Percentiles rank a stretch among this genome's conserved stretches.
Evolutionary conservation across 2,888 invertebrate species (phyloP).

Genomic region (Agapostemon virescens): DNA sequence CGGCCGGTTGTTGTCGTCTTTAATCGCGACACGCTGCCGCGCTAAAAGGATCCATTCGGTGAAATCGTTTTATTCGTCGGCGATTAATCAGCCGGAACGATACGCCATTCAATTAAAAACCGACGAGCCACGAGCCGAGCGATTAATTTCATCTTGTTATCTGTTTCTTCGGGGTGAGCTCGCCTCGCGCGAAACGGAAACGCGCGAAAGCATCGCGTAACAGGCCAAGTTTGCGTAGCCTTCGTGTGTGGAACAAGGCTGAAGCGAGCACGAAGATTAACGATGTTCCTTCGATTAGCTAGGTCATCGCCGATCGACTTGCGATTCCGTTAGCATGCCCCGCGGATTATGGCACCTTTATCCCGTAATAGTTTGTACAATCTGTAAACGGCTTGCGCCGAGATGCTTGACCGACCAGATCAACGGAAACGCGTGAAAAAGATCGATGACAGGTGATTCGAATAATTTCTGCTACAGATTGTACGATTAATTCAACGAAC

Average conservation of each 20-base stretch:
- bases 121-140: not conserved
- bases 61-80: not conserved
- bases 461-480: too few relatives aligned
- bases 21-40: not conserved
- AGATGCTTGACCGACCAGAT: not conserved
- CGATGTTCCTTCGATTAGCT: not conserved
- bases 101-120: not conserved
- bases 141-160: not conserved
- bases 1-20: not conserved
- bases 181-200: not conserved
- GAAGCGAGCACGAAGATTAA: conserved; percentile 1
- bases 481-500: too few relatives aligned
- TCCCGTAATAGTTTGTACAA: not conserved
- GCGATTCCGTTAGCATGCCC: not conserved
- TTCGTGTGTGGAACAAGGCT: conserved; percentile 9
- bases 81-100: not conserved
- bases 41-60: not conserved
- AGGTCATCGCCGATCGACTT: not conserved
- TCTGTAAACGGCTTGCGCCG: not conserved
- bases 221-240: not conserved
- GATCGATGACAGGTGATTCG: too few relatives aligned
- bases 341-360: not conserved
- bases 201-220: not conserved
- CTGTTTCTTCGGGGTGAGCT: not conserved
- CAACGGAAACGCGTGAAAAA: not conserved